These are phyloP conservation scores for Tachina fera DNA, from an alignment of 2,888 invertebrate genomes.

Conservation along the genomic window DNA sequence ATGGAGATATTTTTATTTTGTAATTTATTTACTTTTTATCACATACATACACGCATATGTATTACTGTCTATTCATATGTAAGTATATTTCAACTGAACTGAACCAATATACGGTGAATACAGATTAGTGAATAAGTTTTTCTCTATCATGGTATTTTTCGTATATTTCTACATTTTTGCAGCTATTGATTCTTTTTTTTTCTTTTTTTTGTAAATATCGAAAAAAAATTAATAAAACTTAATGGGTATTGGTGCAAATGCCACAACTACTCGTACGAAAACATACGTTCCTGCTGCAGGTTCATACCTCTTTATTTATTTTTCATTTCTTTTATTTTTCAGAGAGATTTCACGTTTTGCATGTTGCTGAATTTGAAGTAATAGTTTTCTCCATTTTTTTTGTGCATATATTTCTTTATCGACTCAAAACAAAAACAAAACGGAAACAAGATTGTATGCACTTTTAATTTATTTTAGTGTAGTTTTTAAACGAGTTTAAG, in stretches of 20 bases:
- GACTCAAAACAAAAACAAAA: conserved; percentile 30
- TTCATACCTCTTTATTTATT: background rate
- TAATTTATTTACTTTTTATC: background rate
- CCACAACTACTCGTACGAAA: conserved; percentile 69
- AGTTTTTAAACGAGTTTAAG: conserved; percentile 53
- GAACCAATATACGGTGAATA: conserved; percentile 33
- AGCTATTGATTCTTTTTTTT: too few species aligned
- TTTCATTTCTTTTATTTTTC: background rate
- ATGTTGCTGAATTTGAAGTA: conserved; percentile 54
- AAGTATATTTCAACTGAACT: background rate
- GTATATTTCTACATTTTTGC: background rate
- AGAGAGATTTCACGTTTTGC: conserved; percentile 31
- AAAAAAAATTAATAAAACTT: conserved; percentile 10
- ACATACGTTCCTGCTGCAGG: background rate
- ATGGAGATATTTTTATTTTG: background rate
- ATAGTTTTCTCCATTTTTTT: conserved; percentile 40
- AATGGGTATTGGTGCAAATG: conserved; percentile 62
- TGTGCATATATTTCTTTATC: conserved; percentile 58
- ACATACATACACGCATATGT: background rate
- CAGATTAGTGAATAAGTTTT: conserved; percentile 71
- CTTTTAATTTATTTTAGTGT: conserved; percentile 65
- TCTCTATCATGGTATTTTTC: conserved; percentile 44
- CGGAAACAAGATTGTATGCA: conserved; percentile 51
- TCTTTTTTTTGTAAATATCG: background rate
- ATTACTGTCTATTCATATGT: background rate